Evolutionary conservation across 2,113 vertebrate species (phyloP), one percentile per base, ranked within the genome.

Genomic region (Pungitius pungitius): DNA sequence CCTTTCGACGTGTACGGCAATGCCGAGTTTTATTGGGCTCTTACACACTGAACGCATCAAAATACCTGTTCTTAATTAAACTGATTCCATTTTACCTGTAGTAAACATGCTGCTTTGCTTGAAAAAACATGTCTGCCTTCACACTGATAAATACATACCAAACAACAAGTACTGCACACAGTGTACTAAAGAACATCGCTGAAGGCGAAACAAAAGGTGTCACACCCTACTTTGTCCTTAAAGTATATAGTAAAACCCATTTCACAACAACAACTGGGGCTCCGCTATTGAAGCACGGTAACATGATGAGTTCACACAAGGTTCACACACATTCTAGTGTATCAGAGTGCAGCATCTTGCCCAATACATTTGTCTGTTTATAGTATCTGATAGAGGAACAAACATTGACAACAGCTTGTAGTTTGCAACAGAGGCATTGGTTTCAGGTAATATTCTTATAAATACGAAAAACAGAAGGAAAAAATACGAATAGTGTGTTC

Each of bases 1-100:
- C 91, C 69, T 82, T 82, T 73, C 65, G 45, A 82, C 73, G 72
- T 80, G 59, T 70, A 70, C 66, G 45, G 24, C 51, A 42, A 47
- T 17, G 14, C 14, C 43, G 30, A 47, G 35, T 65, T 64, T 66
- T 22, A 26, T 10, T 61, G 8, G 17, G 13, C n/a, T 45, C 14
- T 6, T 49, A 24, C 8, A n/a, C 14, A 8, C 54, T n/a, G 17
- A 24, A 6, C 1, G 40, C 47, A 33, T 3, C 33, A 61, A 40
- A 15, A 57, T 35, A 45, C 24, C 22, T n/a, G 30, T 35, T n/a
- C n/a, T 20, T 10, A 49, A 51, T 10, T 17, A 14, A 55, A 55
- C 12, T 27, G 24, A 26, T 54, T 51, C 7, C 20, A 18, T n/a
- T n/a, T 47, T 6, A 47, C 45, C 11, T 35, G 2, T 58, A 30